Evolutionary conservation across 2,888 invertebrate species (phyloP).

Genomic region (Phlogophora meticulosa): DNA sequence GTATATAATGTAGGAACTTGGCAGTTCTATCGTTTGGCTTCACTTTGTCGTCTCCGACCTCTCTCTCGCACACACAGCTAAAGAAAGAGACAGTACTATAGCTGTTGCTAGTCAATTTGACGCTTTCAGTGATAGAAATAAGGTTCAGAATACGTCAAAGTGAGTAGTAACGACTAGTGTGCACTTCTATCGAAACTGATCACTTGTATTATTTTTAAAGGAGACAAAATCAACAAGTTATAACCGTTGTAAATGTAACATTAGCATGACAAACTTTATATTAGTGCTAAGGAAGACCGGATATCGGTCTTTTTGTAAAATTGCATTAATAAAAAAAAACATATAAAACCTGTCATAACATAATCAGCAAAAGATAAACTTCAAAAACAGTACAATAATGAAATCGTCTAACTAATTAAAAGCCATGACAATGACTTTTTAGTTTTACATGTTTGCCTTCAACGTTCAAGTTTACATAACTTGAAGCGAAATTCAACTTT

Average conservation of each 20-base stretch:
- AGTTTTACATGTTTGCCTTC: conserved; percentile 1
- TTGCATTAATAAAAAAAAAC: background rate
- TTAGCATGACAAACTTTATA: conserved; percentile 16
- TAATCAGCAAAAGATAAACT: conserved; percentile 13
- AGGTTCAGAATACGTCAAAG: conserved; percentile 16
- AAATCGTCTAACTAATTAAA: too few species aligned
- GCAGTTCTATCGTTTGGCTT: conserved; percentile 62
- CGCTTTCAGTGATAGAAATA: background rate
- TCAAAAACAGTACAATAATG: conserved; percentile 5
- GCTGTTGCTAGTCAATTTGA: conserved; percentile 22
- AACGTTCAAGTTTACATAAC: background rate
- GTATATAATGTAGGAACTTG: conserved; percentile 64
- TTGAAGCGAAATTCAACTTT: background rate
- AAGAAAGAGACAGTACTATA: conserved; percentile 44
- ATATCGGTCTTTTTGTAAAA: conserved; percentile 17
- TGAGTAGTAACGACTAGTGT: conserved; percentile 26
- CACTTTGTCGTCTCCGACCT: conserved; percentile 49
- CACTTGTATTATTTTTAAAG: conserved; percentile 17
- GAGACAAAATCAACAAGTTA: conserved; percentile 25
- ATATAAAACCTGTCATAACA: background rate
- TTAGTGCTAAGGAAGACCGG: conserved; percentile 19
- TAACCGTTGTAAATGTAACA: conserved; percentile 22
- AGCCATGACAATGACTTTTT: conserved; percentile 6
- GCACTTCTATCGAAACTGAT: conserved; percentile 58
- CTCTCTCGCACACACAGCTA: conserved; percentile 51